Percentiles rank a stretch among this genome's conserved stretches.
phyloP scores from a whole-genome alignment of 2,113 vertebrate species.

The Corythaixoides concolor region DNA sequence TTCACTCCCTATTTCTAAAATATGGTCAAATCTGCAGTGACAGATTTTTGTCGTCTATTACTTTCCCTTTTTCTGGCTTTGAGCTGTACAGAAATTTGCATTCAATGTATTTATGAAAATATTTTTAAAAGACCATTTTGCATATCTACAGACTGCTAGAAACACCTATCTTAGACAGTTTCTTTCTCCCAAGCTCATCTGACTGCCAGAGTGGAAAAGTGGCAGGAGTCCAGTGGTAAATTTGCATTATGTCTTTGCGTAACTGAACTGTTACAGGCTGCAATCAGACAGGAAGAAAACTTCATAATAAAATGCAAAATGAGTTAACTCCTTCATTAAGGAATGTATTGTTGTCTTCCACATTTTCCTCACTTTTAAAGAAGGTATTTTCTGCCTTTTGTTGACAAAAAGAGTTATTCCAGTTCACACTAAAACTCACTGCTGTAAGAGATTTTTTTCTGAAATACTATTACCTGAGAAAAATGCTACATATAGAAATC shows the following conservation, averaged over 20 bases:
- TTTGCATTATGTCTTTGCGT: not conserved
- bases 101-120: not conserved
- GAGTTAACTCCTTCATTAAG: not conserved
- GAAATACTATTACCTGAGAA: not conserved
- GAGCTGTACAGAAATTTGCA: not conserved
- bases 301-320: constrained; percentile 21
- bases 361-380: not conserved
- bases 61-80: not conserved
- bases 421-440: not conserved
- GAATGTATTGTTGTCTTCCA: not conserved
- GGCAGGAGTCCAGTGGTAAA: constrained; percentile 29
- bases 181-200: not conserved
- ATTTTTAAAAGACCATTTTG: not conserved
- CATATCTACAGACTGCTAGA: not conserved
- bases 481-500: not conserved
- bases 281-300: not conserved
- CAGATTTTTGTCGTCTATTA: not conserved
- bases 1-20: not conserved
- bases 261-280: constrained; percentile 1
- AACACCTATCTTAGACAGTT: constrained; percentile 23
- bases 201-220: constrained; percentile 36
- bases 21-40: not conserved
- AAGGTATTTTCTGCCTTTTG: not conserved
- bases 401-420: not conserved
- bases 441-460: not conserved